Evolutionary conservation across 1,140 invertebrate genomes (phyloP).

Genomic region (Saccostrea echinata): DNA sequence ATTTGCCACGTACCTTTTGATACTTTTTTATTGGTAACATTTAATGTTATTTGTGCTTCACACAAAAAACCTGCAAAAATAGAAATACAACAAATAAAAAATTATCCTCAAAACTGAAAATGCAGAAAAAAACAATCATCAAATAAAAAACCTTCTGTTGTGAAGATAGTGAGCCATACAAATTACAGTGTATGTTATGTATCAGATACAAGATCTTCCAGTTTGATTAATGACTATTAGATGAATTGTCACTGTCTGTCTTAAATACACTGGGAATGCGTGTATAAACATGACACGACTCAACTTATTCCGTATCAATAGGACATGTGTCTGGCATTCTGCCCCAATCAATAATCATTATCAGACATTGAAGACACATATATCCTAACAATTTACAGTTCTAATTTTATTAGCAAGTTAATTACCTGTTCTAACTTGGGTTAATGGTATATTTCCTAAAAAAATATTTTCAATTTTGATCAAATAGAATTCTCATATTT

Average conservation of each 20-base stretch:
- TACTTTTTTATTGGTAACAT: no score
- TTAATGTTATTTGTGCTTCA: no score
- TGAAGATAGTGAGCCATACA: no score
- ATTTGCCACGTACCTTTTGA: no score
- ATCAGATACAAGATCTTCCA: background rate
- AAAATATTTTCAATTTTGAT: background rate
- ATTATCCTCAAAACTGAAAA: no score
- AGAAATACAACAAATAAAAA: no score
- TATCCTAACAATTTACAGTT: background rate
- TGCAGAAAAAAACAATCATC: no score
- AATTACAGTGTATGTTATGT: background rate
- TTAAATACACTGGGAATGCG: background rate
- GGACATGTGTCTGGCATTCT: background rate
- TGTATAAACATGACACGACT: background rate
- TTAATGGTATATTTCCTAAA: background rate
- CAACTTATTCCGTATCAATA: background rate
- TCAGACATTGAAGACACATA: background rate
- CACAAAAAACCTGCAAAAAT: no score
- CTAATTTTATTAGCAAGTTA: background rate
- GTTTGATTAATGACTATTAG: background rate
- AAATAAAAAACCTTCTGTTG: no score
- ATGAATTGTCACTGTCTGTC: background rate
- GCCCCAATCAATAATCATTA: background rate
- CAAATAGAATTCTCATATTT: slow-evolving; percentile 11
- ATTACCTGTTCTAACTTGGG: background rate